phyloP scores from a whole-genome alignment of 2,113 vertebrate genomes.

The Orthonyx spaldingii region DNA sequence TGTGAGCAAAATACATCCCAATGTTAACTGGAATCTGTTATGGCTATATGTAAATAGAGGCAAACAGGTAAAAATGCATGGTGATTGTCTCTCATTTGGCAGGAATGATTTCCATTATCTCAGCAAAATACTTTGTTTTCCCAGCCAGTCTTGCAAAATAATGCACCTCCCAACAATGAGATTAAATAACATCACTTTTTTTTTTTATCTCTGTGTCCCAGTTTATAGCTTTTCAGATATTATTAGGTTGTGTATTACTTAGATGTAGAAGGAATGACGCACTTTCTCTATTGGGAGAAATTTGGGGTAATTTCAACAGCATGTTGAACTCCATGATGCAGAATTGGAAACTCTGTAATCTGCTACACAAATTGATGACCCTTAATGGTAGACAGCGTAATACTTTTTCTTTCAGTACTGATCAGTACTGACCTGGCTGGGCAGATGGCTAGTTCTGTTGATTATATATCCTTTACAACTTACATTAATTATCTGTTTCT shows the following conservation, averaged over 20 bases:
- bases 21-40: not conserved
- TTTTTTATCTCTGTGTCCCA: not conserved
- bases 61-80: not conserved
- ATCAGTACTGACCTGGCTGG: not conserved
- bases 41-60: not conserved
- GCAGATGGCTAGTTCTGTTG: not conserved
- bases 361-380: not conserved
- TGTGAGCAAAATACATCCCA: not conserved
- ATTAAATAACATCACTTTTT: not conserved
- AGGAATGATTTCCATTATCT: not conserved
- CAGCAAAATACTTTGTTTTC: constrained; percentile 23
- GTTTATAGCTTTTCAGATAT: constrained; percentile 7
- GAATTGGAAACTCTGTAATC: not conserved
- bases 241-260: not conserved
- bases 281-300: not conserved
- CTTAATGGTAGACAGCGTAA: not conserved
- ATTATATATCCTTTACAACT: not conserved
- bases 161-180: not conserved
- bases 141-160: not conserved
- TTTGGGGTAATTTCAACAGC: not conserved
- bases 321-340: not conserved
- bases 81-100: not conserved
- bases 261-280: not conserved
- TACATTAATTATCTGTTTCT: not conserved
- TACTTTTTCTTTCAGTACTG: not conserved